Evolutionary conservation across 1,140 invertebrate genomes (phyloP), one percentile per base, ranked within the genome.

Genomic region (Elymnias hypermnestra): DNA sequence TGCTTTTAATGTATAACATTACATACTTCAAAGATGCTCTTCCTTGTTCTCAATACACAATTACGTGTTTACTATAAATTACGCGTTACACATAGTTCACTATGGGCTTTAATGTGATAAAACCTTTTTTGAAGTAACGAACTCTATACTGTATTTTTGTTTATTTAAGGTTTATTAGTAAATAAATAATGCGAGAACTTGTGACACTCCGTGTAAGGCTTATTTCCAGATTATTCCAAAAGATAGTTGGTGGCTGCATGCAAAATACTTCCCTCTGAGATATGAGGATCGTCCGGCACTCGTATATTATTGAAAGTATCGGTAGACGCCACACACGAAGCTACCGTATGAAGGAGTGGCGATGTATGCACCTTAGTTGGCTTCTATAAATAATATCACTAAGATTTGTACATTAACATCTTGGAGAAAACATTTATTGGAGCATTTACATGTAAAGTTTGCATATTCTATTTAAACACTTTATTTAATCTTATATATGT

Each of bases 251-350:
- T 63, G 38, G 63, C 59, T 69, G 69, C 66, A 83, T 79, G 79
- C 73, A 79, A 79, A 82, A 73, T 72, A 78, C 79, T 82, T 79
- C 75, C 75, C 67, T 70, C 66, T 69, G 67, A 77, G 77, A 79
- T 84, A 78, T 82, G 75, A 69, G 72, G 59, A 73, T 68, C 61
- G 65, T 78, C 72, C 66, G 59, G 45, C 26, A 56, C 47, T 63
- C 53, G 59, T 66, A 70, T 77, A 73, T 78, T 78, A 78, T 76
- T 78, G 67, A 71, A 68, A 62, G 63, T 68, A 77, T 72, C 63
- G 49, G 57, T 49, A 60, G 54, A 65, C 61, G 65, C 77, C 79
- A 83, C 79, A 83, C 79, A 83, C 77, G 73, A 78, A 35, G 77
- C 65, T 70, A 63, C 64, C 55, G 57, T 68, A 57, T 56, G 50